Base-by-base conservation (phyloP, 2,113 vertebrate genomes). In the Rhynchopsitta pachyrhyncha region DNA sequence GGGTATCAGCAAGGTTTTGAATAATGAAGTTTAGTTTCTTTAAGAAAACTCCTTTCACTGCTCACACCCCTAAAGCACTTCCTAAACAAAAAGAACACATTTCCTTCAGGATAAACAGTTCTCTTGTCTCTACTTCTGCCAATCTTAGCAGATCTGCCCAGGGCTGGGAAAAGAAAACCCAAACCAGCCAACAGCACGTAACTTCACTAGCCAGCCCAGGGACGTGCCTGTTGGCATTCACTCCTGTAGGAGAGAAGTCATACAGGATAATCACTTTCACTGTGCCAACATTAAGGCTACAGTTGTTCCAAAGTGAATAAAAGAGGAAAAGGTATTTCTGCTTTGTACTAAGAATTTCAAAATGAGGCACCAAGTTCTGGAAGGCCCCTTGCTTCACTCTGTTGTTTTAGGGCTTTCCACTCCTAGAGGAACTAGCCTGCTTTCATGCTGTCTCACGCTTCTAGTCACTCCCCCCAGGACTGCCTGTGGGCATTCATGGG, bases 11-110 rank as follows among this genome's bases (percentile, higher is more conserved):
- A 77, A 57, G 18, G 47, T 57, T 77, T 68, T 85, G 41, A 69
- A 50, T 50, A 63, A 46, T 5, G 8, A 15, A 7, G 18, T 22
- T 57, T 63, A 11, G 10, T 68, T 63, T 63, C 52, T 41, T 87
- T n/a, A n/a, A 55, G n/a, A 52, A 71, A 73, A 67, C 23, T 24
- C 25, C 46, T 68, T 68, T 49, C 29, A 35, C 31, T 14, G 31
- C 31, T 77, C 70, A 31, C 20, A 33, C 9, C 41, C 22, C 7
- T 5, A 10, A 17, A 82, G 42, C 2, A 42, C 9, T 37, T 17
- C 59, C 60, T 60, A 6, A 69, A 13, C 0, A 2, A 49, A 4
- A 60, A 15, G 7, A 62, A 22, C 6, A 28, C 0, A 0, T 15
- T 42, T 44, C 28, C 37, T 41, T 44, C 20, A 12, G 41, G 42